Base-by-base conservation (phyloP, 2,888 invertebrate species). In the Sarcophaga variegata region DNA sequence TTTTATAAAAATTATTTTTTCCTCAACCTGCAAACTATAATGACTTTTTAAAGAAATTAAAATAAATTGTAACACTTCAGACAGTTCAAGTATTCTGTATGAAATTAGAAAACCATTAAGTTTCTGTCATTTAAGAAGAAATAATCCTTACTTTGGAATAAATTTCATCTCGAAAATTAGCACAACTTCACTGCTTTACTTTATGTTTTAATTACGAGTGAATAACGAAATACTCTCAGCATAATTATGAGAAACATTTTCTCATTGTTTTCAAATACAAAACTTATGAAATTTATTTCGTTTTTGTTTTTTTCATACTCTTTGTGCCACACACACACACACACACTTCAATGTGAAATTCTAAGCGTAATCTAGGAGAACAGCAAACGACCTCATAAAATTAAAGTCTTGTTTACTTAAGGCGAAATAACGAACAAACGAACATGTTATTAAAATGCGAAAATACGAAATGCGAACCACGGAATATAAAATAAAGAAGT, bases 381-480 rank as follows among this genome's bases (percentile, higher is more conserved):
- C 17, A 54, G 54, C 54, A 17, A 54, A 54, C 54, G 54, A 54
- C 54, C 54, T 54, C 54, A 54, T 54, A 54, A 54, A 54, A 54
- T 54, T 54, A 14, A 54, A 54, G 49, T 54, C 4, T 17, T 54
- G 54, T 17, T 54, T 54, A 54, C 54, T 54, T 54, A 17, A 54
- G 54, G 54, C 54, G 4, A 54, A 54, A 54, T 4, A 54, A 54
- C 4, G 17, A 37, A 37, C 17, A 5, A 54, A 54, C 0, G 17
- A 4, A 54, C 54, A 14, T 54, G 10, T 79, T 79, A 74, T 75
- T 79, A 79, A 78, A 45, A 82, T 82, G 81, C 81, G 37, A 37
- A 8, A 8, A 37, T 37, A 10, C 37, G 37, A 37, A 37, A 37
- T 10, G 37, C 8, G 8, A 37, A 10, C 37, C 37, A 37, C 37